Conservation (phyloP, 2,113 vertebrate species). For the Pterophyllum scalare region DNA sequence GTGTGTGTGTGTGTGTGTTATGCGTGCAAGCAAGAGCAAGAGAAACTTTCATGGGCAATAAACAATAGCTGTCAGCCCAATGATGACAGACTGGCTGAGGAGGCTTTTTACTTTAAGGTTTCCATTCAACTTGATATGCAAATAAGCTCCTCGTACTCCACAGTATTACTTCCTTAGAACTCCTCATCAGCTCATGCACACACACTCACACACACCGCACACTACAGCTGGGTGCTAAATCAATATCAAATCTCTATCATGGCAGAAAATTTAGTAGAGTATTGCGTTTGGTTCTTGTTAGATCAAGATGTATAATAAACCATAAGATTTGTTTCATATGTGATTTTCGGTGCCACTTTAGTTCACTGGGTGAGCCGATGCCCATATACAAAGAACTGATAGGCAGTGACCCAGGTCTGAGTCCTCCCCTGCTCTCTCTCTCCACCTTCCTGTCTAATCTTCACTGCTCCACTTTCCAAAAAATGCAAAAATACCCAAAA, state of each 20-base stretch:
- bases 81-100: conserved; percentile 41
- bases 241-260: not conserved
- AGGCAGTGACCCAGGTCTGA: too few relatives aligned
- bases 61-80: conserved; percentile 59
- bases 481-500: too few relatives aligned
- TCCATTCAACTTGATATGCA: conserved; percentile 49
- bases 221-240: not conserved
- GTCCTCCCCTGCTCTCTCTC: too few relatives aligned
- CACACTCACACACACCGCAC: not conserved
- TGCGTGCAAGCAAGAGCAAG: not conserved
- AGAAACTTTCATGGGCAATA: conserved; percentile 28
- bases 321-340: not conserved
- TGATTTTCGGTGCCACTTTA: too few relatives aligned
- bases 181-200: not conserved
- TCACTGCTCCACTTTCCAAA: too few relatives aligned
- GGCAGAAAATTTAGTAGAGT: not conserved
- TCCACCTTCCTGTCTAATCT: too few relatives aligned
- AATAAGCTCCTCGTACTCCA: conserved; percentile 24
- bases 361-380: too few relatives aligned
- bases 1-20: too few relatives aligned
- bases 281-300: not conserved
- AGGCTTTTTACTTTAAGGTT: conserved; percentile 44
- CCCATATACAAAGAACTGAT: too few relatives aligned
- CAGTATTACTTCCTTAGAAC: conserved; percentile 10
- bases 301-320: not conserved